A percentile compares a stretch with the other conserved stretches of the same genome.
Evolutionary conservation across 2,888 invertebrate species (phyloP).

Genomic region (Hyles lineata): DNA sequence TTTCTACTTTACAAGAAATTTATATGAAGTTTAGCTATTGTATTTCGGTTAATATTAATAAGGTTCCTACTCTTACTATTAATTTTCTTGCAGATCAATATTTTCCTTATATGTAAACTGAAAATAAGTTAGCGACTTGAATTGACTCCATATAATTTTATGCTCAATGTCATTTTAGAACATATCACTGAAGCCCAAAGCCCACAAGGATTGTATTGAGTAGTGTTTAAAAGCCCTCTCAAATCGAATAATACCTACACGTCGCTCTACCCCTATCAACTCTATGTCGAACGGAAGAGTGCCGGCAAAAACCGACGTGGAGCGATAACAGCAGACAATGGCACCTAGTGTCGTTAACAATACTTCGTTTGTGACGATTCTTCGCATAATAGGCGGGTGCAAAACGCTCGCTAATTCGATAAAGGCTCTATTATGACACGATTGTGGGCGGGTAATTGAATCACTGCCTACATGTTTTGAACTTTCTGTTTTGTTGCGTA

Average conservation of each 20-base stretch:
- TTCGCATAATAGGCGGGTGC: slow-evolving; percentile 80
- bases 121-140: too few species aligned
- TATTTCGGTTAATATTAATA: too few species aligned
- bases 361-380: slow-evolving; percentile 84
- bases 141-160: too few species aligned
- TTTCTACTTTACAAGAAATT: too few species aligned
- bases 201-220: too few species aligned
- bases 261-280: slow-evolving; percentile 54
- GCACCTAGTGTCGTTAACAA: slow-evolving; percentile 80
- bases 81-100: too few species aligned
- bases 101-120: too few species aligned
- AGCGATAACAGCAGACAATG: slow-evolving; percentile 82
- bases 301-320: slow-evolving; percentile 78
- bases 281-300: slow-evolving; percentile 74
- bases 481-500: slow-evolving; percentile 56
- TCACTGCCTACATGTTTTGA: slow-evolving; percentile 67
- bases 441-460: slow-evolving; percentile 80
- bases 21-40: too few species aligned
- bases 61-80: too few species aligned
- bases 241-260: slow-evolving; percentile 41
- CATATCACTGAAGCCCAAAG: too few species aligned
- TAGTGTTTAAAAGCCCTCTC: neutral
- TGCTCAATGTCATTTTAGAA: too few species aligned
- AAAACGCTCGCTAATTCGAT: slow-evolving; percentile 79
- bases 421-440: slow-evolving; percentile 76